Base-by-base conservation (phyloP, 2,888 invertebrate species). In the Vesta saturnalis region DNA sequence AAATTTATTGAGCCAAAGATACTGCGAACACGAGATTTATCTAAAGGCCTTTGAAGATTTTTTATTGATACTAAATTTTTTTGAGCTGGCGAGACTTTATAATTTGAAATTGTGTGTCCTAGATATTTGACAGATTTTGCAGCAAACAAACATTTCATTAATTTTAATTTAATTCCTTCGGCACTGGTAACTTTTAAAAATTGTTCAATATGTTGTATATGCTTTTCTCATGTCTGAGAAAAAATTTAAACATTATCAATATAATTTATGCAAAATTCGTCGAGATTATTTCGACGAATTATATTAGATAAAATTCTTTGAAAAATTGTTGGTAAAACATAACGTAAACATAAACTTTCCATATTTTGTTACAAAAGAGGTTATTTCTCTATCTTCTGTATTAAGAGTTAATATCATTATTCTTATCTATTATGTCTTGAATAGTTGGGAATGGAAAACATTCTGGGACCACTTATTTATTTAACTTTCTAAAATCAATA, bases 1-100 rank as follows among this genome's bases (percentile, higher is more conserved):
- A 43, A 58, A 39, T 71, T 65, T 55, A 71, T 56, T 54, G 62
- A 61, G n/a, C 69, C 67, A 49, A 71, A 35, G 67, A 72, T 64
- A 15, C 49, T 47, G 4, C 22, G 47, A 5, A 60, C 47, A 19
- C 60, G n/a, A 12, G 59, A 59, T 49, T 60, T 21, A 22, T 35
- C 39, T 15, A 6, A 30, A 1, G 58, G 58, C 1, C 35, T 35
- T 2, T 35, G 6, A 39, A 58, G 39, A 18, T 39, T 39, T 18
- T 43, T 39, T 18, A 58, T 58, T 39, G 72, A 60, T 1, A 69
- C 70, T 49, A 75, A 57, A 57, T 75, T 72, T 15, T 73, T 71
- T 66, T 73, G 62, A 14, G 18, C 3, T 46, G 30, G 35, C 1
- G 23, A 15, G 2, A 58, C 14, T 58, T 39, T 6, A 43, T 39